These are phyloP conservation scores for Sisor rabdophorus DNA, from an alignment of 2,113 vertebrate genomes.

Conservation along the genomic window DNA sequence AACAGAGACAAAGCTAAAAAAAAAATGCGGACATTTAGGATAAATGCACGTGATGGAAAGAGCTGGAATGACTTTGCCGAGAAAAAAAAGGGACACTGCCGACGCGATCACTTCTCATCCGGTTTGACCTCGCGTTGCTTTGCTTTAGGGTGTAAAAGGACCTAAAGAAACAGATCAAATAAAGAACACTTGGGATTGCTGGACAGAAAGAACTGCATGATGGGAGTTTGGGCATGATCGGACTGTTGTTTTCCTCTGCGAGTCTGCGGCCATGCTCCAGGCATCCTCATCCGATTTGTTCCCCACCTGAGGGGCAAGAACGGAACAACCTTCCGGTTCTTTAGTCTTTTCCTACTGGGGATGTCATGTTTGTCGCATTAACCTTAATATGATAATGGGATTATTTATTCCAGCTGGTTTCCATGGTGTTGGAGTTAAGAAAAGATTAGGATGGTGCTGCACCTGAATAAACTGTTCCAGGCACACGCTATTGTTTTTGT, in stretches of 20 bases:
- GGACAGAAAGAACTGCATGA: constrained; percentile 5
- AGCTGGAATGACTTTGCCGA: not conserved
- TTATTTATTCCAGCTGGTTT: not conserved
- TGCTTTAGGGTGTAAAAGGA: not conserved
- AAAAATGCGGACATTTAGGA: not conserved
- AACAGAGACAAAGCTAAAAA: not conserved
- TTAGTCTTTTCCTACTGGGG: not conserved
- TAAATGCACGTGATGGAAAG: constrained; percentile 9
- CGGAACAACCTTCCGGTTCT: constrained; percentile 1
- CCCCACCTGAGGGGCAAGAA: constrained; percentile 57
- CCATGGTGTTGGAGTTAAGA: not conserved
- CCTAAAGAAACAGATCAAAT: not conserved
- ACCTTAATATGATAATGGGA: constrained; percentile 2
- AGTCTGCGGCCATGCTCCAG: constrained; percentile 61
- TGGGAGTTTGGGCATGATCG: constrained; percentile 51
- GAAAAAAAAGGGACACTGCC: not conserved
- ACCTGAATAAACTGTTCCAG: not conserved
- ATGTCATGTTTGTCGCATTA: not conserved
- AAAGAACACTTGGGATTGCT: constrained; percentile 8
- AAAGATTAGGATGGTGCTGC: not conserved
- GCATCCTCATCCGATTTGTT: constrained; percentile 59
- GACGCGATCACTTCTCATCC: constrained; percentile 1
- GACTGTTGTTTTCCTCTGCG: constrained; percentile 37
- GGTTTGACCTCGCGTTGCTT: not conserved
- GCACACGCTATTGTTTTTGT: not conserved